Evolutionary conservation across 2,888 invertebrate genomes (phyloP), one percentile per base, ranked within the genome.

Genomic region (Drosophila colorata): DNA sequence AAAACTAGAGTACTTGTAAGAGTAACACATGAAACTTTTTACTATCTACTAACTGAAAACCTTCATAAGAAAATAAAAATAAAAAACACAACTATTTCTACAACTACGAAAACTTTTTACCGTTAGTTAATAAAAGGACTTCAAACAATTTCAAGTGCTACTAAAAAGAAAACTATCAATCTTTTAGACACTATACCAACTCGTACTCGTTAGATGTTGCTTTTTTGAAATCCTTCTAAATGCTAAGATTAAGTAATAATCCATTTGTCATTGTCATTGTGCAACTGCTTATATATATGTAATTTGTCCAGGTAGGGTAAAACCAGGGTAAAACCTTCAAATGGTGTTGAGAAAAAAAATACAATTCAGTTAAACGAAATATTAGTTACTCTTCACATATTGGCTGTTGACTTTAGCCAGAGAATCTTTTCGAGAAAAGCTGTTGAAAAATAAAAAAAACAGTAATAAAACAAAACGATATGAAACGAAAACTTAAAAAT

Each of bases 331-430:
- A 69, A 61, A 59, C 43, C 38, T 40, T 43, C 20, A 16, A 25
- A 20, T 46, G 43, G 18, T 44, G 57, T 60, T 20, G 31, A 11
- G 14, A 11, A 46, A 35, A 9, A 20, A 28, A 41, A 68, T 25
- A 48, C 20, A 60, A 59, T 59, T 69, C 40, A 41, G 38, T 58
- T 72, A 2, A 46, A 56, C 13, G 56, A 71, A 48, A 56, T 25
- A 63, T 28, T 35, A 57, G 46, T 44, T 69, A 69, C 47, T 67
- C 64, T 83, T 76, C 69, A 59, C 60, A 66, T 57, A 63, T 78
- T 82, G 87, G 82, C 85, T 84, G 80, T 85, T 76, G 60, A 76
- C 65, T 53, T 64, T 55, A 52, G 47, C 23, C 53, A 68, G 46
- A 35, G 40, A 68, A 38, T 52, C 48, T 52, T 55, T 67, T 61